Evolutionary conservation across 2,797 vertebrate species (phyloP), one percentile per base, ranked within the genome.

Genomic region (Aulostomus chinensis): DNA sequence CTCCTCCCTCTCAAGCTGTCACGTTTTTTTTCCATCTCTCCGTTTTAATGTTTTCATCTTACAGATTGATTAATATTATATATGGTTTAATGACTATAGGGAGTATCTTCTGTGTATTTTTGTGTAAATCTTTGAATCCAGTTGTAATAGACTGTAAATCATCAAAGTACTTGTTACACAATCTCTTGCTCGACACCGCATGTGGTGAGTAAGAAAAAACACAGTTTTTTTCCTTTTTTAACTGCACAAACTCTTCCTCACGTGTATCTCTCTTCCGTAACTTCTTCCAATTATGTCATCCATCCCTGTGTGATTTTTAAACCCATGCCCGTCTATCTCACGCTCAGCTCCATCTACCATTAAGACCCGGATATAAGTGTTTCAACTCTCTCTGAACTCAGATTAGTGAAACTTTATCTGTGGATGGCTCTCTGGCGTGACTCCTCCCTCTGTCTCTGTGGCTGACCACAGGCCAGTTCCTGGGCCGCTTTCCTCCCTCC

Each of bases 401-500:
- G 46, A 58, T 68, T 38, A 61, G 40, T 57, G 70, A 74, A 76
- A 81, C 56, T 39, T 56, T 53, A 72, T 52, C 52, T 29, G 28
- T 52, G 39, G 26, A 17, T 20, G 12, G 49, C 25, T 56, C 58
- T 52, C 60, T 67, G 37, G 22, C 26, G 15, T 77, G 68, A 79
- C 60, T 37, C 50, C 16, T 55, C 43, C 36, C 91, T 79, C 47
- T 68, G 89, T 92, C 90, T 92, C 85, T 94, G 28, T 67, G 61
- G 26, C 51, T 56, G 50, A 80, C 68, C 58, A 54, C 76, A 90
- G 90, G 61, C 84, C 83, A 3, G 82, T 80, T 56, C 69, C 86
- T 0, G 86, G 85, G 89, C 93, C 94, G 60, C 61, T 87, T 58
- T 88, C 89, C 71, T 82, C 86, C 77, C 90, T 98, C 80, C 91